Evolutionary conservation across 1,140 invertebrate species (phyloP).

Genomic region (Tyrophagus putrescentiae): DNA sequence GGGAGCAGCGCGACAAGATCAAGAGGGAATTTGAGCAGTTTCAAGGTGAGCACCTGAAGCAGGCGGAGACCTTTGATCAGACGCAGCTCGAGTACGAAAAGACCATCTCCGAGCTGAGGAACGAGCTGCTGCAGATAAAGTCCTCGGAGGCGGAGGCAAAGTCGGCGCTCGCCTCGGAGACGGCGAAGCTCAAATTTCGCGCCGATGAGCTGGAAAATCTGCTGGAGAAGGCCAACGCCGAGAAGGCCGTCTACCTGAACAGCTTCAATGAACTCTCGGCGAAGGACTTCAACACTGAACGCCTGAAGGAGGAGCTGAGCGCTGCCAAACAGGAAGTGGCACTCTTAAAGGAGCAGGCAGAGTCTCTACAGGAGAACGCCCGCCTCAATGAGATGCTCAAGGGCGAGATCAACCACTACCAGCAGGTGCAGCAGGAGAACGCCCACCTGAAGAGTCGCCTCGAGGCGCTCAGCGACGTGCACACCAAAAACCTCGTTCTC

Average conservation of each 20-base stretch:
- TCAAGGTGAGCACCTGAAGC: neutral
- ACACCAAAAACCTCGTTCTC: neutral
- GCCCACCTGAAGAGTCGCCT: neutral
- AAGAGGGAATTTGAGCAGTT: conserved; percentile 2
- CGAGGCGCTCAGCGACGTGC: neutral
- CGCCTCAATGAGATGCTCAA: neutral
- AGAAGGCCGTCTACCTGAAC: no score
- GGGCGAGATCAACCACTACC: neutral
- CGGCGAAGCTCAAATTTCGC: neutral
- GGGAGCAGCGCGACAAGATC: neutral
- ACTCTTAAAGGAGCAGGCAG: neutral
- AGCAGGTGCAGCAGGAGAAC: neutral
- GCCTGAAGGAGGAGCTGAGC: neutral
- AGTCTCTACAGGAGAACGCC: neutral
- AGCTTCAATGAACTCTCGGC: no score
- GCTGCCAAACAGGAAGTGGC: neutral
- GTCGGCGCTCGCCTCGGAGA: neutral
- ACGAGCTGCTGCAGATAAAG: neutral
- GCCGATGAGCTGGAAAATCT: neutral
- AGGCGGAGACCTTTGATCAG: neutral
- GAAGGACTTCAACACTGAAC: no score
- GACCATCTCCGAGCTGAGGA: neutral
- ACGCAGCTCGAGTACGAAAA: neutral
- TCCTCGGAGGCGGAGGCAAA: neutral
- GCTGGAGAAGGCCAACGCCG: no score